These are phyloP conservation scores for Plebejus melissa DNA, from an alignment of 2,888 invertebrate species.

Conservation along the genomic window DNA sequence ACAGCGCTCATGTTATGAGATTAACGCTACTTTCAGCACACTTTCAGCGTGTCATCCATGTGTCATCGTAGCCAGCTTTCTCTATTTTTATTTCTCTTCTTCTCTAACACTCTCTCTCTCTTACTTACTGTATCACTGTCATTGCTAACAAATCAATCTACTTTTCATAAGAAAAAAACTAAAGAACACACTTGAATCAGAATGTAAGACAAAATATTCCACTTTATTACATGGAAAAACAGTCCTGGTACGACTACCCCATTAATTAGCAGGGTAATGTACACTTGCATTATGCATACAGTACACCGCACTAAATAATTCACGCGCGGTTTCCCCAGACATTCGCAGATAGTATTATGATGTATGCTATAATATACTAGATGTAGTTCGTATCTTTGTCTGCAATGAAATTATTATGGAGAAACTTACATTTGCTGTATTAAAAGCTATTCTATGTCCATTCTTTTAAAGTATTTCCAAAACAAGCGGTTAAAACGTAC, in stretches of 20 bases:
- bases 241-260: not conserved
- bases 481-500: too few species aligned
- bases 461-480: too few species aligned
- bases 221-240: not conserved
- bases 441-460: too few species aligned
- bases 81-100: too few species aligned
- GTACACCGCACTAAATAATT: conserved; percentile 14
- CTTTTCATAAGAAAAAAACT: not conserved
- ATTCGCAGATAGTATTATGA: not conserved
- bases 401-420: not conserved
- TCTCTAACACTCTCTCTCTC: too few species aligned
- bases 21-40: too few species aligned
- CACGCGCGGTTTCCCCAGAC: not conserved
- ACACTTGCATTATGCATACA: conserved; percentile 9
- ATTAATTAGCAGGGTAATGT: not conserved
- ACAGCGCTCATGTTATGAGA: too few species aligned
- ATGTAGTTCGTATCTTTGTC: not conserved
- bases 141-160: too few species aligned
- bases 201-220: not conserved
- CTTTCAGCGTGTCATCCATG: too few species aligned
- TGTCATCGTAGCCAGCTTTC: too few species aligned
- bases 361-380: not conserved
- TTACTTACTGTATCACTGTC: too few species aligned
- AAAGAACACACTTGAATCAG: not conserved
- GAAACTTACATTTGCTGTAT: too few species aligned